Percentiles rank a stretch among this genome's conserved stretches.
These are phyloP conservation scores for Neotoxoptera formosana DNA, from an alignment of 1,140 invertebrate genomes.

Conservation along the genomic window DNA sequence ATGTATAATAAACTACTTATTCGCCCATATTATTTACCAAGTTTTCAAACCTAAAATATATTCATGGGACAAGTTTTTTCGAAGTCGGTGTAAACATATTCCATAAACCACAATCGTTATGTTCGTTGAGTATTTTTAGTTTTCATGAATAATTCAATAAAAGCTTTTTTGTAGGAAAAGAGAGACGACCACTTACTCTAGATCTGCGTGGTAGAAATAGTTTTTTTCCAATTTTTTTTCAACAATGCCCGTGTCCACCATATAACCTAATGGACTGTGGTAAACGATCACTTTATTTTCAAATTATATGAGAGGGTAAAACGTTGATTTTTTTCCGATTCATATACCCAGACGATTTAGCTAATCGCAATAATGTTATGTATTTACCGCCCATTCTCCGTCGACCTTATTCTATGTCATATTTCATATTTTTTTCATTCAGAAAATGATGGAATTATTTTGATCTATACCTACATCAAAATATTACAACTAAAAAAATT, in stretches of 20 bases:
- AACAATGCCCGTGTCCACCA: neutral
- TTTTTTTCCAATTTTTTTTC: constrained; percentile 26
- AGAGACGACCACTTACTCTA: constrained; percentile 4
- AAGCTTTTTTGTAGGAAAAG: constrained; percentile 40
- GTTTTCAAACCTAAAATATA: constrained; percentile 40
- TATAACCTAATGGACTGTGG: constrained; percentile 40
- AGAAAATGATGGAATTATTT: neutral
- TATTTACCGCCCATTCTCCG: neutral
- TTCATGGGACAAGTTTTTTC: constrained; percentile 55
- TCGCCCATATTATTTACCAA: neutral
- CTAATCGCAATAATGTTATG: neutral
- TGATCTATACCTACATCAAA: neutral
- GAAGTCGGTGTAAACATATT: constrained; percentile 54
- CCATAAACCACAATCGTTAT: constrained; percentile 51
- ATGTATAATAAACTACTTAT: constrained; percentile 30
- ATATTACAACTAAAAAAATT: neutral
- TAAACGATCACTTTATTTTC: constrained; percentile 37
- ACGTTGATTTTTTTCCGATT: constrained; percentile 25
- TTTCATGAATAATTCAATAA: constrained; percentile 58
- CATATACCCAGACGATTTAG: neutral
- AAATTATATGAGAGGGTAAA: constrained; percentile 33
- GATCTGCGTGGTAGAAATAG: constrained; percentile 18
- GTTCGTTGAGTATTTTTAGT: constrained; percentile 33
- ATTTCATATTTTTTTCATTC: neutral
- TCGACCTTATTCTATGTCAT: neutral